Base-by-base conservation (phyloP, 2,888 invertebrate genomes). In the Deilephila porcellus region DNA sequence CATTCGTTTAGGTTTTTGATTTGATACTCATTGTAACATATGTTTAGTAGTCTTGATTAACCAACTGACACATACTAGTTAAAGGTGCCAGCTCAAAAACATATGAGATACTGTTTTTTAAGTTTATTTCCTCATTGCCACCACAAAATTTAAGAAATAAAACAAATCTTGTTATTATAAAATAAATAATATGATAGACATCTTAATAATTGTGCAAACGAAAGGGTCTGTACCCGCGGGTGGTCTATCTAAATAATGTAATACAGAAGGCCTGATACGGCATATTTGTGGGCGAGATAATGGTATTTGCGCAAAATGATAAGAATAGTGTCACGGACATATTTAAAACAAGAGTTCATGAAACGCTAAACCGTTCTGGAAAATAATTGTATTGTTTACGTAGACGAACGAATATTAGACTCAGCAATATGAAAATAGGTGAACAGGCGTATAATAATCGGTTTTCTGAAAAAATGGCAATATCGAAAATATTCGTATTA, bases 271-370 rank as follows among this genome's bases (percentile, higher is more conserved):
- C 60, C 73, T 76, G 79, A 75, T 79, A 77, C 73, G 75, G 74
- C 77, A 75, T 76, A 72, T 79, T 86, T 81, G 80, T 77, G 74
- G 53, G 25, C 63, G 72, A 76, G 83, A 85, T 86, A 85, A 76
- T 77, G 74, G 62, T 83, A 82, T 86, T 84, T 84, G 80, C 78
- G 77, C 72, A 75, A 29, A 71, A 32, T 76, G 86, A 86, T 86
- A 86, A 82, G 73, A 75, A 67, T 71, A 78, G 70, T 78, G 76
- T 73, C 79, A 78, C 74, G 80, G 78, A 76, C 81, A 76, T 70
- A n/a, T n/a, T n/a, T n/a, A 25, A 59, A 56, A 64, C 56, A 56
- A 76, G 70, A 34, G 63, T 64, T 76, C 29, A 70, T 74, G 70
- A 70, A 75, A 76, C 19, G 29, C 20, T 60, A 11, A 29, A 63